Conservation (phyloP, 92 coral and sea anemone genomes). For the Phenganax subtilis region DNA sequence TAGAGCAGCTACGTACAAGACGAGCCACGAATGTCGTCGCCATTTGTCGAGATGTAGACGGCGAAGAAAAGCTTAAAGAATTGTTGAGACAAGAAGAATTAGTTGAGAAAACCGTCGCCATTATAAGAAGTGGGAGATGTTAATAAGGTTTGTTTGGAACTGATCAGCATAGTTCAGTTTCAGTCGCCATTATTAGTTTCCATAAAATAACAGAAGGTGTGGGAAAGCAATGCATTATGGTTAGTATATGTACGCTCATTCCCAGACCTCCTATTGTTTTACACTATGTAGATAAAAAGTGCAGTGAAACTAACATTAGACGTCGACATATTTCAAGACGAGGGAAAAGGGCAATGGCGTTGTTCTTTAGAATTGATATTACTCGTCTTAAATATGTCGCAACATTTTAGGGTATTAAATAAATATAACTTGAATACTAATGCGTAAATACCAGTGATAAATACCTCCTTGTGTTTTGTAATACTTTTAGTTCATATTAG, state of each 20-base stretch:
- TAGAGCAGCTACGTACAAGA: slow-evolving; percentile 65
- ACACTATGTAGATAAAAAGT: not conserved
- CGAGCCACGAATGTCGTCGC: slow-evolving; percentile 62
- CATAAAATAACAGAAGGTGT: slow-evolving; percentile 19
- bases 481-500: not conserved
- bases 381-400: slow-evolving; percentile 3
- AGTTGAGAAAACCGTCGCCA: slow-evolving; percentile 60
- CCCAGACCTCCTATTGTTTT: slow-evolving; percentile 30
- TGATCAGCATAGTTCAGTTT: not conserved
- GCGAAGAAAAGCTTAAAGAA: slow-evolving; percentile 63
- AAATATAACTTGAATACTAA: slow-evolving; percentile 1
- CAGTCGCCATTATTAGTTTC: not conserved
- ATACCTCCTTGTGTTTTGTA: not conserved
- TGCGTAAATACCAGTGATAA: not conserved
- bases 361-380: not conserved
- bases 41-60: slow-evolving; percentile 68
- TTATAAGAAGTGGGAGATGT: slow-evolving; percentile 27
- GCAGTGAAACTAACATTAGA: not conserved
- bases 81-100: slow-evolving; percentile 66
- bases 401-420: not conserved
- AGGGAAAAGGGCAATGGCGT: not conserved
- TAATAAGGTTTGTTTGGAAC: not conserved
- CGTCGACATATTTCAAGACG: slow-evolving; percentile 16
- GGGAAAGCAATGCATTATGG: slow-evolving; percentile 3
- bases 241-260: not conserved